These are phyloP conservation scores for Caenorhabditis uteleia DNA, from an alignment of 2,888 invertebrate species.

Conservation along the genomic window DNA sequence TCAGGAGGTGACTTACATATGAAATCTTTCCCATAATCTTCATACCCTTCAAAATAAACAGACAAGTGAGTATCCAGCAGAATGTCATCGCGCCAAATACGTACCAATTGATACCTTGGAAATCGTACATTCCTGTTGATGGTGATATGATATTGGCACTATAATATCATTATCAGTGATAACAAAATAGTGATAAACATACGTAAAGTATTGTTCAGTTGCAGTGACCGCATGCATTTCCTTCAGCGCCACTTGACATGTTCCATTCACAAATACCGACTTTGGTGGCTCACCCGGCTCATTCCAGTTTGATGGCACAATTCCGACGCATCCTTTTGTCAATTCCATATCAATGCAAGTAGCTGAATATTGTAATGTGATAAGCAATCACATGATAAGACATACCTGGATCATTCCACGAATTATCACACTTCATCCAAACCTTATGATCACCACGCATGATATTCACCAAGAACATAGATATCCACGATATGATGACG, in stretches of 20 bases:
- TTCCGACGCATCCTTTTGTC: slow-evolving; percentile 8
- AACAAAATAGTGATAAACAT: background rate
- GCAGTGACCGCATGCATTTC: slow-evolving; percentile 10
- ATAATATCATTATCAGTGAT: slow-evolving; percentile 9
- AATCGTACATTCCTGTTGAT: slow-evolving; percentile 42
- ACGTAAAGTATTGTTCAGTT: slow-evolving; percentile 32
- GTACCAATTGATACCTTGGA: slow-evolving; percentile 54
- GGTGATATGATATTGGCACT: slow-evolving; percentile 52
- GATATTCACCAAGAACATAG: slow-evolving; percentile 49
- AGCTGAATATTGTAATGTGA: no score
- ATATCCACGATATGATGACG: slow-evolving; percentile 60
- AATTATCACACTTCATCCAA: slow-evolving; percentile 40
- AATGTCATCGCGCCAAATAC: slow-evolving; percentile 21
- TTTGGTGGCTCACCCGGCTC: background rate
- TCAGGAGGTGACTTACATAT: slow-evolving; percentile 13
- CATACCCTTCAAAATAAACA: slow-evolving; percentile 59
- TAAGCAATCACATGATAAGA: background rate
- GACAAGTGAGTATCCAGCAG: slow-evolving; percentile 52
- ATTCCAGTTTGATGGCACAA: slow-evolving; percentile 7
- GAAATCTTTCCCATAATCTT: slow-evolving; percentile 50
- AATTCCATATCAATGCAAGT: slow-evolving; percentile 17
- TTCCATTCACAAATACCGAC: slow-evolving; percentile 10
- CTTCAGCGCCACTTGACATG: slow-evolving; percentile 9
- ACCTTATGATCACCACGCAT: slow-evolving; percentile 23
- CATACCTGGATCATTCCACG: slow-evolving; percentile 21